Conservation (phyloP, 1,140 invertebrate species). For the Spodoptera frugiperda region DNA sequence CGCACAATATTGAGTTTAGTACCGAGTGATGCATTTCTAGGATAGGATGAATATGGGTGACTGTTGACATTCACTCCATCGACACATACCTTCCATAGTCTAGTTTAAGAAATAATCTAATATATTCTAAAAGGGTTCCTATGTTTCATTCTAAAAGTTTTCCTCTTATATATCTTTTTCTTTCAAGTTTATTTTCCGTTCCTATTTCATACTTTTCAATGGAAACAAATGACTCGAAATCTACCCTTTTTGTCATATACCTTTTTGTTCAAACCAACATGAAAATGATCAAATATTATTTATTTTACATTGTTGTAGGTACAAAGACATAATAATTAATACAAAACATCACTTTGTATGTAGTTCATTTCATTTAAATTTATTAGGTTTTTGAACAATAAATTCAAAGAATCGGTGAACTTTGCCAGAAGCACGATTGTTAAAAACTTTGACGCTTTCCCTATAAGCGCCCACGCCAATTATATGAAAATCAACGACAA, state of each 20-base stretch:
- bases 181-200: not conserved
- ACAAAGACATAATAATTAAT: no score
- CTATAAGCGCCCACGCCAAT: constrained; percentile 3
- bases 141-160: constrained; percentile 15
- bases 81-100: constrained; percentile 1
- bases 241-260: no score
- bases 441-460: constrained; percentile 16
- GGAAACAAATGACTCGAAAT: no score
- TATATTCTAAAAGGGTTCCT: constrained; percentile 27
- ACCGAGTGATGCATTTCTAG: constrained; percentile 28
- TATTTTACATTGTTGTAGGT: no score
- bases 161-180: not conserved
- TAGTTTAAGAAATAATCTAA: constrained; percentile 18
- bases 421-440: not conserved
- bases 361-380: no score
- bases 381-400: not conserved
- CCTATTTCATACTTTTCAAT: no score
- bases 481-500: constrained; percentile 20
- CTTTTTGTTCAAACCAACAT: no score
- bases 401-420: not conserved
- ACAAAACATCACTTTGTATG: no score
- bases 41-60: constrained; percentile 8
- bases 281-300: no score
- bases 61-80: constrained; percentile 18
- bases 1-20: constrained; percentile 15